Evolutionary conservation across 2,797 vertebrate species (phyloP), one percentile per base, ranked within the genome.

Genomic region (Acomys russatus): DNA sequence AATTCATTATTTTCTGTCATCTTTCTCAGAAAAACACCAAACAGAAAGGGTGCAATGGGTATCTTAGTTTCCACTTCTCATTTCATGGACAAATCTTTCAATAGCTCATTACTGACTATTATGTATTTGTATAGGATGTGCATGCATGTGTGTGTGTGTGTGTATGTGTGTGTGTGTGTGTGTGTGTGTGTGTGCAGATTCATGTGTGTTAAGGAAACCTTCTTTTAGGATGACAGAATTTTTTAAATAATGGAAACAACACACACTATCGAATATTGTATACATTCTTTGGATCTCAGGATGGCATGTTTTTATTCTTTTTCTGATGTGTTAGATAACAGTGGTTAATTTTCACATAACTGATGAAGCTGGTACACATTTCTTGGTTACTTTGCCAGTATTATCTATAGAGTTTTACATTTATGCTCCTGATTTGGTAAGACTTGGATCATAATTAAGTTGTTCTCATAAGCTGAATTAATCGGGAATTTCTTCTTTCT

Each of bases 321-420:
- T 17, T 90, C 63, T 56, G 44, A 84, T 92, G 35, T 92, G 38
- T 80, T 96, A n/a, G 94, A 79, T 84, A 70, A 25, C 6, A 44
- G 0, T 95, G 28, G 90, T 64, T 87, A 91, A 64, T 88, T 95
- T 96, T 90, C 28, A 76, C 10, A 66, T 70, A 61, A 66, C 63
- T 80, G 73, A 92, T 94, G 83, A 10, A 83, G 70, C 11, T 15
- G 18, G 73, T 49, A 66, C 61, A 66, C 56, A 86, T 94, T 91
- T 93, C 22, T 66, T 8, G 30, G 14, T 86, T 35, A 22, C 56
- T 88, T 94, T 73, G 82, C 23, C 63, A 71, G 59, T 80, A 80
- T 79, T 92, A 2, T 54, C 25, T 76, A 64, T 74, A 73, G 44
- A 28, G 79, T 95, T 97, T 85, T 86, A 11, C 54, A 35, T 61